Evolutionary conservation across 2,113 vertebrate species (phyloP).

Genomic region (Malurus melanocephalus): DNA sequence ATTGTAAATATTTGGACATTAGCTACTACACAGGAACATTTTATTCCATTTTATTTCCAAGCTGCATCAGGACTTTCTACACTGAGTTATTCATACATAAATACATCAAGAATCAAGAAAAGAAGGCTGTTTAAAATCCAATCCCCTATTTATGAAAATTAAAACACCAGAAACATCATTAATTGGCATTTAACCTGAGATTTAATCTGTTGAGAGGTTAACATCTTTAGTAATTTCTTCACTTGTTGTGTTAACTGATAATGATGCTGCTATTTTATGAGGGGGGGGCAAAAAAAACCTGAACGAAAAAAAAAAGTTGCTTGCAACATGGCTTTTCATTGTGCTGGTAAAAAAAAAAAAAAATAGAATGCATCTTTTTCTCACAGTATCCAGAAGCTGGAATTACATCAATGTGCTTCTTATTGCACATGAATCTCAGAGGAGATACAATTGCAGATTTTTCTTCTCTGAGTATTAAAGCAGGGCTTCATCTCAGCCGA

Average conservation of each 20-base stretch:
- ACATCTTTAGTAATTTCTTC: conserved; percentile 49
- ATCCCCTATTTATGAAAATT: conserved; percentile 25
- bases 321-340: conserved; percentile 74
- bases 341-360: conserved; percentile 47
- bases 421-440: conserved; percentile 74
- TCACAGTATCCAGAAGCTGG: conserved; percentile 76
- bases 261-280: conserved; percentile 26
- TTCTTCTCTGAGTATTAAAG: conserved; percentile 35
- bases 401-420: conserved; percentile 69
- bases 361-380: conserved; percentile 54
- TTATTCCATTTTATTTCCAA: conserved; percentile 52
- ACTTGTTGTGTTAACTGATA: conserved; percentile 33
- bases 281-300: neutral
- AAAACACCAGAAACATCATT: conserved; percentile 53
- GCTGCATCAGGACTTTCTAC: conserved; percentile 31
- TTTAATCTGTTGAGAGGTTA: conserved; percentile 66
- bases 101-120: conserved; percentile 38
- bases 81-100: conserved; percentile 25
- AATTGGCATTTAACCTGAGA: conserved; percentile 79
- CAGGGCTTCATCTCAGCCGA: conserved; percentile 72
- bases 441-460: conserved; percentile 48
- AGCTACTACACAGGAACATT: conserved; percentile 63
- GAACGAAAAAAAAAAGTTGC: neutral
- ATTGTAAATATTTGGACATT: conserved; percentile 72
- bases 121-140: conserved; percentile 41